phyloP scores from a whole-genome alignment of 2,888 invertebrate species.

The Trichopoda pennipes region DNA sequence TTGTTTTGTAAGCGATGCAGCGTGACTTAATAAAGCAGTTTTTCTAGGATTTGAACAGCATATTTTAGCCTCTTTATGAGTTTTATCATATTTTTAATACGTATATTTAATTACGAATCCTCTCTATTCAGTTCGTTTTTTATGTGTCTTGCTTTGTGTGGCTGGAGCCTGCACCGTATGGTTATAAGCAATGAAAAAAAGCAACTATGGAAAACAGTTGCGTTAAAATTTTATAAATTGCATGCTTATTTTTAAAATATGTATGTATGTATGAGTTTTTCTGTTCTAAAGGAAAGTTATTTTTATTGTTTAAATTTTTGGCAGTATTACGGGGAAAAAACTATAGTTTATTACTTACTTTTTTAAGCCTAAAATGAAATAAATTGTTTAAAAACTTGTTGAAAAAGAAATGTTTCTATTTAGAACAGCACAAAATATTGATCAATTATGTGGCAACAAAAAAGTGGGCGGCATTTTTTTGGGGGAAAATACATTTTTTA shows the following conservation, averaged over 20 bases:
- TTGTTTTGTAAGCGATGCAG: not conserved
- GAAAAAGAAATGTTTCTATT: not conserved
- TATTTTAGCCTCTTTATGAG: not conserved
- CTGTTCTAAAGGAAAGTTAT: not conserved
- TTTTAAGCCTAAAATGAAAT: conserved; percentile 6
- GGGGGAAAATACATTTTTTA: too few species aligned
- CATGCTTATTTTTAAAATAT: conserved; percentile 13
- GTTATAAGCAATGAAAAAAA: not conserved
- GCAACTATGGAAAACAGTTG: conserved; percentile 61
- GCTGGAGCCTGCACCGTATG: conserved; percentile 3
- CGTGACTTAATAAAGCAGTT: not conserved
- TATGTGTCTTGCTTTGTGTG: not conserved
- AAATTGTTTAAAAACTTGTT: not conserved
- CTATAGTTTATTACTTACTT: conserved; percentile 31
- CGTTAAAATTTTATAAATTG: conserved; percentile 53
- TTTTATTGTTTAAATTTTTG: conserved; percentile 8
- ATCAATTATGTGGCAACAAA: conserved; percentile 17
- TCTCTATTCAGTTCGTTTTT: not conserved
- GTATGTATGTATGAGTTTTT: not conserved
- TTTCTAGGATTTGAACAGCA: not conserved
- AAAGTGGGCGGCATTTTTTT: too few species aligned
- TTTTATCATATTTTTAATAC: not conserved
- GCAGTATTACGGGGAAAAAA: conserved; percentile 7
- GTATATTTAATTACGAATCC: conserved; percentile 34
- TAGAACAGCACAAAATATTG: conserved; percentile 1